Evolutionary conservation across 2,888 invertebrate genomes (phyloP), one percentile per base, ranked within the genome.

Genomic region (Gnatocerus cornutus): DNA sequence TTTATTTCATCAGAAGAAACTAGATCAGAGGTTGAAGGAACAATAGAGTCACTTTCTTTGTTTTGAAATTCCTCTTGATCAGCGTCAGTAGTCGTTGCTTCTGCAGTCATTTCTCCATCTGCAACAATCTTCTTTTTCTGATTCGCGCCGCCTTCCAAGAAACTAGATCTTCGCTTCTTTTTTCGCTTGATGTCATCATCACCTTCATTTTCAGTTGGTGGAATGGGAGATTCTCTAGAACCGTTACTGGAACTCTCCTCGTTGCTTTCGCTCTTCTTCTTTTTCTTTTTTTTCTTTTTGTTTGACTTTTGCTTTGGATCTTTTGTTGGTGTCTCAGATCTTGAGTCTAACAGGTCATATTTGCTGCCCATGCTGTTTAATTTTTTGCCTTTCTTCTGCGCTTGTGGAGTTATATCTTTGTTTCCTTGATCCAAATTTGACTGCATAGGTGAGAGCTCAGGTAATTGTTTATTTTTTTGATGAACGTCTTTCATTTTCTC

Each of bases 381-480:
- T 27, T 46, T 52, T 52, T 65, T 61, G 39, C 9, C 43, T 50
- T 48, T 61, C 14, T 64, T 66, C n/a, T 14, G n/a, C 52, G 58
- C 33, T 10, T 41, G 9, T 45, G 4, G 27, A 52, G 6, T 6
- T 4, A 12, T 3, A 2, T 10, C 41, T 12, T n/a, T 41, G 41
- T 41, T 41, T 41, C 10, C 13, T 16, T 66, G 10, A 8, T 58
- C 21, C 1, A 14, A 29, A 7, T 56, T 33, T 30, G 21, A 14
- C 30, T 53, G 52, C 73, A 78, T 77, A 7, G 74, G 77, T 16
- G 79, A 80, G 59, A 81, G 75, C 73, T 72, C 73, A 2, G 81
- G 81, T 50, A 81, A 72, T 52, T 74, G 74, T 39, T 71, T 72
- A 14, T 29, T 6, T 56, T 56, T 66, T 37, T 61, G 58, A 8